Base-by-base conservation (phyloP, 2,797 vertebrate species). In the Austrolebias charrua region DNA sequence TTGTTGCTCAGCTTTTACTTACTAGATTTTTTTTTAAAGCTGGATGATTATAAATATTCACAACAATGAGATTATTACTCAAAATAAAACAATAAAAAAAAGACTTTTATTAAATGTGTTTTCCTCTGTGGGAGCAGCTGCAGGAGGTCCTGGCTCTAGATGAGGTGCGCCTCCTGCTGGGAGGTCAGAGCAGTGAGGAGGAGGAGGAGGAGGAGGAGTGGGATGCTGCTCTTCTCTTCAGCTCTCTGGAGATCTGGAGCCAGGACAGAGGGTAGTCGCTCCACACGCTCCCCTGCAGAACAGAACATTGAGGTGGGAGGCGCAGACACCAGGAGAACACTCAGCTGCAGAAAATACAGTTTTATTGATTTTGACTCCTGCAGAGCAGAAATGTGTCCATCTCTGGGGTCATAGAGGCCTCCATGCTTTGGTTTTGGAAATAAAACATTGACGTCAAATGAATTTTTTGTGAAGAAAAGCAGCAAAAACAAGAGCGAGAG, bases 181-280 rank as follows among this genome's bases (percentile, higher is more conserved):
- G 80, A 77, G 42, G 61, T 51, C 50, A 89, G 73, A 42, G 82
- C 46, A 0, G n/a, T 4, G 82, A 74, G 42, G 68, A 75, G 2
- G 71, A 73, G 45, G 80, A 74, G 52, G 77, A 60, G 16, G 75
- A 77, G 56, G 82, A 75, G 65, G 24, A 1, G 24, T 24, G 24
- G 24, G 24, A 24, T 24, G 24, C 24, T 24, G 83, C 84, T 74
- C 88, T 85, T 81, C 84, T 86, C 79, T 91, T 93, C 61, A 92
- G 86, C 72, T 93, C 91, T 40, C 87, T 80, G 66, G 89, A 91
- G 78, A 92, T 91, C 78, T 92, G 92, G 56, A 90, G 88, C 91
- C 90, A 92, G 76, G 91, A 92, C 53, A 93, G 77, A 0, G 85
- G 71, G 52, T 92, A 92, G 80, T 93, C 91, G 18, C 86, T 90